A percentile compares a stretch with the other conserved stretches of the same genome.
phyloP scores from a whole-genome alignment of 2,113 vertebrate genomes.

The Oreochromis spilurus region DNA sequence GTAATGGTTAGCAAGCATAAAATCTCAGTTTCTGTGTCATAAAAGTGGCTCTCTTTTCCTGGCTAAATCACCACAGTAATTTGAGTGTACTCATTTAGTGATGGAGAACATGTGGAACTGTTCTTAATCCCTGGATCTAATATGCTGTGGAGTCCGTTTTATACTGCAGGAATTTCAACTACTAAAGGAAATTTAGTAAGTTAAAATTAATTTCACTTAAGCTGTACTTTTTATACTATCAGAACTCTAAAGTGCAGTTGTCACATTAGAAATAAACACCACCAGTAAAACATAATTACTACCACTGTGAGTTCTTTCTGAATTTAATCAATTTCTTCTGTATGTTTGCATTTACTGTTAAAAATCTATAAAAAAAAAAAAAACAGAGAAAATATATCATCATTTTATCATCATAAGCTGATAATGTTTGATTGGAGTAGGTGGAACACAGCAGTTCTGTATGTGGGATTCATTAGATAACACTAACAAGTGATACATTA shows the following conservation, averaged over 20 bases:
- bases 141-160: rapidly evolving
- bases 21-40: rapidly evolving
- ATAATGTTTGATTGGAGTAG: background rate
- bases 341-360: background rate
- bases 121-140: background rate
- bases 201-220: background rate
- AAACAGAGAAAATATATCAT: background rate
- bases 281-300: background rate
- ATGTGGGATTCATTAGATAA: background rate
- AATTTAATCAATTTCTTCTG: background rate
- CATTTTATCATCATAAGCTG: background rate
- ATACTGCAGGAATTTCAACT: background rate
- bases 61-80: background rate
- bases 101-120: background rate
- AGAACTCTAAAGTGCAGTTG: rapidly evolving
- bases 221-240: background rate
- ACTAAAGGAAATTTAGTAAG: background rate
- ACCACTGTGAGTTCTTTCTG: background rate
- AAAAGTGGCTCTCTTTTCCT: background rate
- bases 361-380: background rate
- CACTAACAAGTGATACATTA: background rate
- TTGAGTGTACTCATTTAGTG: background rate
- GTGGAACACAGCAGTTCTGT: background rate
- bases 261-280: background rate
- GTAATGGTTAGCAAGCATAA: background rate